A percentile compares a stretch with the other conserved stretches of the same genome.
phyloP scores from a whole-genome alignment of 2,888 invertebrate genomes.

The Coecobrya sp. region DNA sequence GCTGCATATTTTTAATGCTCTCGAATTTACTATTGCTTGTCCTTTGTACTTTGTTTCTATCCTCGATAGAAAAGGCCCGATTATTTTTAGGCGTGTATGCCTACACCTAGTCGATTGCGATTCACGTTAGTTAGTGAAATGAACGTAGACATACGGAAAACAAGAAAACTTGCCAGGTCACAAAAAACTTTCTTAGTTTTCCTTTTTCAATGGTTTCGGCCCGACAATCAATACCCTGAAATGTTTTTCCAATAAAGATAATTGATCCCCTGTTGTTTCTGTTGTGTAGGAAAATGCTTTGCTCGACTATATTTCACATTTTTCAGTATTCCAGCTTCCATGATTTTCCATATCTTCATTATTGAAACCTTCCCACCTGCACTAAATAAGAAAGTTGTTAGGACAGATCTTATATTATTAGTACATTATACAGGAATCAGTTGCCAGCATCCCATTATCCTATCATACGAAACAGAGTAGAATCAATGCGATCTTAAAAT shows the following conservation, averaged over 20 bases:
- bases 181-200: conserved; percentile 18
- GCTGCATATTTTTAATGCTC: not conserved
- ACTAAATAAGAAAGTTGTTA: not conserved
- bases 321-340: not conserved
- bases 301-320: not conserved
- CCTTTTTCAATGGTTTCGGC: conserved; percentile 27
- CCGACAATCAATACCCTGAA: conserved; percentile 53
- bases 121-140: too few relatives aligned
- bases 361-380: not conserved
- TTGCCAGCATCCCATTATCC: not conserved
- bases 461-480: too few relatives aligned
- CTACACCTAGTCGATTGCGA: too few relatives aligned
- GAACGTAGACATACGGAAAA: not conserved
- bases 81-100: not conserved
- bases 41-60: not conserved
- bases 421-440: not conserved
- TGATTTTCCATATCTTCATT: not conserved
- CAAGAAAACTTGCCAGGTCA: not conserved
- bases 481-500: too few relatives aligned
- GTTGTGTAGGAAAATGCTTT: conserved; percentile 18
- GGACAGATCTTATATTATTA: not conserved
- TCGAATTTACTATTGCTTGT: not conserved
- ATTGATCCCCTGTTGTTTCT: conserved; percentile 62
- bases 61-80: too few relatives aligned
- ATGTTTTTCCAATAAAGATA: conserved; percentile 65